Evolutionary conservation across 2,888 invertebrate genomes (phyloP), one percentile per base, ranked within the genome.

Genomic region (Apodemia duryi): DNA sequence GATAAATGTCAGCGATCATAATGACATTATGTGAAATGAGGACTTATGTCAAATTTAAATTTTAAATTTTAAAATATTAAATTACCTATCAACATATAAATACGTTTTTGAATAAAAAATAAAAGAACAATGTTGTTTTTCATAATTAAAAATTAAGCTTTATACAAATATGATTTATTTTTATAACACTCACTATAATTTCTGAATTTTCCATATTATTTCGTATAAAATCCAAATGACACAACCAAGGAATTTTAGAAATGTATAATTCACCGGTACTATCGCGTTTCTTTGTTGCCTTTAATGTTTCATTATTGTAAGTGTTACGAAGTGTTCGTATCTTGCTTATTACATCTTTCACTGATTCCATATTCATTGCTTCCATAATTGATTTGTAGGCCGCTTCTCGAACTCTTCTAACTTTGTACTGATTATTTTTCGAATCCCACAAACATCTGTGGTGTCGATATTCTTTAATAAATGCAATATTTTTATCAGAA

Each of bases 251-350:
- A 21, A 63, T 63, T 63, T 52, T 63, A 52, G 63, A 52, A 38
- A 54, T 38, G 52, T 63, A 63, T 0, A 46, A 46, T 46, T 46
- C 46, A 46, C 46, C 46, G 11, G 46, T 46, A 4, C 46, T 52
- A 21, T 54, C 38, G n/a, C 52, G 38, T 6, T 63, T 52, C 29
- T 38, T 63, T 54, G n/a, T 63, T 21, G 35, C 38, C 54, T 63
- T 63, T 6, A 35, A 10, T 2, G 38, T 52, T 63, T 54, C 63
- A 63, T 41, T 63, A 52, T 52, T 63, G 6, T 54, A 52, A 35
- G 63, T 63, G 52, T 54, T 63, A 21, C 63, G 63, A 6, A 63
- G 63, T 52, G 51, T 63, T 38, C 63, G 63, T 52, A 63, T 54
- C 11, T 51, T 54, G 13, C 35, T 28, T 21, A 35, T 38, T 13